Evolutionary conservation across 2,888 invertebrate species (phyloP).

Genomic region (Willowsia nigromaculata): DNA sequence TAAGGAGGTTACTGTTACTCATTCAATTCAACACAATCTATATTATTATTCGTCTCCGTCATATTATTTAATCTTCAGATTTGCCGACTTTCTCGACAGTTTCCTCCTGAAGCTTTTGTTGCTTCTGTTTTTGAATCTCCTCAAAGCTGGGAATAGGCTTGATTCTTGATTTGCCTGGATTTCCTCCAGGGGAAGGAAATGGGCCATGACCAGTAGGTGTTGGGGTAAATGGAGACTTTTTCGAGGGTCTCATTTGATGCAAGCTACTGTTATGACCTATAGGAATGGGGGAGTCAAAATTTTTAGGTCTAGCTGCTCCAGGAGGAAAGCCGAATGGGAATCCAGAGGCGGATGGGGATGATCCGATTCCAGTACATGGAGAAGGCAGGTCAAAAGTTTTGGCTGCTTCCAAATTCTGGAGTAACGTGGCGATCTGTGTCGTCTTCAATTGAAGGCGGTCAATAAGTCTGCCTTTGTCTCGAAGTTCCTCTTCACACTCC

Average conservation of each 20-base stretch:
- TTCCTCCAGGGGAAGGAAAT: slow-evolving; percentile 30
- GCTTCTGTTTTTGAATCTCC: slow-evolving; percentile 68
- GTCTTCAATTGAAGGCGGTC: slow-evolving; percentile 96
- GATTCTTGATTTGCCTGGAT: slow-evolving; percentile 59
- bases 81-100: slow-evolving; percentile 27
- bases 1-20: too few species aligned
- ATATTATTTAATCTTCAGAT: slow-evolving; percentile 32
- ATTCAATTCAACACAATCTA: too few species aligned
- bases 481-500: slow-evolving; percentile 97
- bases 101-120: slow-evolving; percentile 54
- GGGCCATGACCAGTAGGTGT: slow-evolving; percentile 54
- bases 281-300: slow-evolving; percentile 48
- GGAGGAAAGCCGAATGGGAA: slow-evolving; percentile 43
- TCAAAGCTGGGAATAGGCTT: slow-evolving; percentile 71
- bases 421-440: slow-evolving; percentile 95
- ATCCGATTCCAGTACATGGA: slow-evolving; percentile 58
- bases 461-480: slow-evolving; percentile 97
- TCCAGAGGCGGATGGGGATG: not conserved
- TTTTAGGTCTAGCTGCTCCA: slow-evolving; percentile 43
- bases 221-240: slow-evolving; percentile 54
- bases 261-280: slow-evolving; percentile 57
- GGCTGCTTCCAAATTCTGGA: slow-evolving; percentile 88
- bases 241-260: slow-evolving; percentile 60
- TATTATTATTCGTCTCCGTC: not conserved
- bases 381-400: slow-evolving; percentile 78